A percentile compares a stretch with the other conserved stretches of the same genome.
These are phyloP conservation scores for Nasonia vitripennis DNA, from an alignment of 1,140 invertebrate species.

Conservation along the genomic window DNA sequence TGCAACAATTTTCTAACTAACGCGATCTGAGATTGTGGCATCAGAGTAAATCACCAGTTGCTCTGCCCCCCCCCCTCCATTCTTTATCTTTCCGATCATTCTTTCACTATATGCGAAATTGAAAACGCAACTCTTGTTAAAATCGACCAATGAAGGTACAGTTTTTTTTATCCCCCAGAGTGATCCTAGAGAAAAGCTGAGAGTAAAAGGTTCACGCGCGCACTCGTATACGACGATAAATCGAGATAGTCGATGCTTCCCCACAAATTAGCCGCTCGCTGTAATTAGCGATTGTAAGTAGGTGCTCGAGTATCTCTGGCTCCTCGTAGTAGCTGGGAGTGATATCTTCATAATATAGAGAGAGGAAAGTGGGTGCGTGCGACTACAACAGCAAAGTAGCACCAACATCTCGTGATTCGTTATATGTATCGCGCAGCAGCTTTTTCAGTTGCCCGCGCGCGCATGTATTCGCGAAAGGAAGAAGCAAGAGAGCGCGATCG, in stretches of 20 bases:
- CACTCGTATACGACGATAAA: constrained; percentile 27
- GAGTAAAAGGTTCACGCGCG: too few relatives aligned
- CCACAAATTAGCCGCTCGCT: constrained; percentile 56
- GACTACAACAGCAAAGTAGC: background rate
- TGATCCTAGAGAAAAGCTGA: background rate
- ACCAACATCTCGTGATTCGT: constrained; percentile 53
- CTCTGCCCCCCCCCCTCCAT: background rate
- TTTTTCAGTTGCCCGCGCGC: constrained; percentile 51
- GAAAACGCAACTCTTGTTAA: background rate
- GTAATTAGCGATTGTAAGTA: constrained; percentile 58
- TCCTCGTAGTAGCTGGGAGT: constrained; percentile 51
- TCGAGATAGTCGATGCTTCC: constrained; percentile 40
- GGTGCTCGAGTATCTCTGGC: constrained; percentile 28
- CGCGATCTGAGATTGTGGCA: constrained; percentile 7
- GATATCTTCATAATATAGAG: constrained; percentile 68
- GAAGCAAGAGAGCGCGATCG: constrained; percentile 57
- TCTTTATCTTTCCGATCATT: background rate
- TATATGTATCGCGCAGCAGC: constrained; percentile 44
- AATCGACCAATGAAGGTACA: background rate
- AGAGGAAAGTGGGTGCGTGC: background rate
- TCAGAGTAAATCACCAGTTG: background rate
- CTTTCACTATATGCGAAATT: background rate
- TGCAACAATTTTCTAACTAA: constrained; percentile 33
- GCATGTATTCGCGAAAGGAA: constrained; percentile 53
- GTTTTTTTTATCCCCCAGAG: background rate